Percentiles rank a stretch among this genome's conserved stretches.
Evolutionary conservation across 1,140 invertebrate species (phyloP).

Genomic region (Heliothis subflexa): DNA sequence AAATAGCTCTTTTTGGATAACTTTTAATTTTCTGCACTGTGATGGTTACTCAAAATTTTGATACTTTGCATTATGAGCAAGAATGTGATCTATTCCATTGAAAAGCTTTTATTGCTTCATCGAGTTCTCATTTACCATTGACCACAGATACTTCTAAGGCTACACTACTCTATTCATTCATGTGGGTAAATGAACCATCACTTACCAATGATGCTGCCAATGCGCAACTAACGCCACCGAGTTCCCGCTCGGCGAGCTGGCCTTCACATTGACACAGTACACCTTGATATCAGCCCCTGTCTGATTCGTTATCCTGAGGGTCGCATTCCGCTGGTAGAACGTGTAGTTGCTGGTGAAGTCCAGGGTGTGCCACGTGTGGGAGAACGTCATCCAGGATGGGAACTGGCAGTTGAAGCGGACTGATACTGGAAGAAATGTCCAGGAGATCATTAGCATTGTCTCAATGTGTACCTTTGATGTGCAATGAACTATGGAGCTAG

Average conservation of each 20-base stretch:
- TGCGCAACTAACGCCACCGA: slow-evolving; percentile 87
- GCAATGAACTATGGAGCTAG: too few species aligned
- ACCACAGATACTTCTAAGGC: too few species aligned
- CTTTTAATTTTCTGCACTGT: too few species aligned
- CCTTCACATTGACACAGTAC: slow-evolving; percentile 88
- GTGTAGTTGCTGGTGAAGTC: slow-evolving; percentile 90
- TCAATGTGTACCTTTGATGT: too few species aligned
- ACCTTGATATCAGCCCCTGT: slow-evolving; percentile 88
- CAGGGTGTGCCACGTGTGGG: slow-evolving; percentile 90
- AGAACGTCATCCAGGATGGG: slow-evolving; percentile 89
- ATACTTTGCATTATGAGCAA: too few species aligned
- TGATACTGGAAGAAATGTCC: slow-evolving; percentile 80
- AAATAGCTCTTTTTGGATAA: too few species aligned
- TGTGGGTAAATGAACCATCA: neutral
- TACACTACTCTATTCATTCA: neutral
- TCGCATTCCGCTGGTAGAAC: slow-evolving; percentile 89
- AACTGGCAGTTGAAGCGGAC: slow-evolving; percentile 89
- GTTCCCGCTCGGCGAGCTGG: slow-evolving; percentile 86
- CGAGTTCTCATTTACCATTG: too few species aligned
- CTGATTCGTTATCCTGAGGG: slow-evolving; percentile 87
- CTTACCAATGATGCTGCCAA: slow-evolving; percentile 85
- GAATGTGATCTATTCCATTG: too few species aligned
- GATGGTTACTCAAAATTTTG: too few species aligned
- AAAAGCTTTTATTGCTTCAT: too few species aligned
- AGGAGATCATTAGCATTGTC: neutral